Evolutionary conservation across 92 coral and sea anemone genomes (phyloP).

Genomic region (Isaurus tuberculatus): DNA sequence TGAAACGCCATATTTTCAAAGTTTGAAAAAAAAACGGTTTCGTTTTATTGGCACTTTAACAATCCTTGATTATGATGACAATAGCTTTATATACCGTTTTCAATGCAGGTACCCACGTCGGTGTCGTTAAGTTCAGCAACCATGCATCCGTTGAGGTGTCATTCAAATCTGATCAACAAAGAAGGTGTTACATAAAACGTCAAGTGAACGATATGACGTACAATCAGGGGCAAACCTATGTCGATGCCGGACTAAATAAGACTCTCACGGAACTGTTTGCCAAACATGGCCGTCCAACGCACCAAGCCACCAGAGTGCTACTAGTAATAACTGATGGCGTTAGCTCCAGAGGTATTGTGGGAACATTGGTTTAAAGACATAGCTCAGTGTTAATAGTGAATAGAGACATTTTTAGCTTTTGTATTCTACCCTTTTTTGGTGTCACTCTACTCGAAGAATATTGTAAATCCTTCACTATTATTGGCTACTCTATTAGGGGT

Average conservation of each 20-base stretch:
- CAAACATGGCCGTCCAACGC: constrained; percentile 7
- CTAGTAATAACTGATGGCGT: constrained; percentile 36
- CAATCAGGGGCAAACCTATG: neutral
- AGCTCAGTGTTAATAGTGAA: no score
- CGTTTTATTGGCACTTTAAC: no score
- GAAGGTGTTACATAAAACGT: neutral
- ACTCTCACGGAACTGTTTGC: constrained; percentile 13
- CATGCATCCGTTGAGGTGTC: constrained; percentile 22
- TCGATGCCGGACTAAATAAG: neutral
- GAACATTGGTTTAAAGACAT: no score
- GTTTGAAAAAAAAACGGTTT: no score
- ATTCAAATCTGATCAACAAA: constrained; percentile 3
- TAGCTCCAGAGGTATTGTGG: constrained; percentile 29
- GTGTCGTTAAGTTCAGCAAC: constrained; percentile 28
- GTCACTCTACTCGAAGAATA: no score
- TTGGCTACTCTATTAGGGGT: no score
- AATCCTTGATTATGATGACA: no score
- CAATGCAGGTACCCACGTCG: constrained; percentile 22
- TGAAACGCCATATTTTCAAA: no score
- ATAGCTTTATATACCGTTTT: neutral
- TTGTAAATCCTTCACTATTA: no score
- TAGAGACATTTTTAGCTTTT: no score
- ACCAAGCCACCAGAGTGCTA: constrained; percentile 27
- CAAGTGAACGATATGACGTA: constrained; percentile 1
- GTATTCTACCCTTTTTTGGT: no score